Evolutionary conservation across 2,797 vertebrate species (phyloP), one percentile per base, ranked within the genome.

Genomic region (Nothura maculosa): DNA sequence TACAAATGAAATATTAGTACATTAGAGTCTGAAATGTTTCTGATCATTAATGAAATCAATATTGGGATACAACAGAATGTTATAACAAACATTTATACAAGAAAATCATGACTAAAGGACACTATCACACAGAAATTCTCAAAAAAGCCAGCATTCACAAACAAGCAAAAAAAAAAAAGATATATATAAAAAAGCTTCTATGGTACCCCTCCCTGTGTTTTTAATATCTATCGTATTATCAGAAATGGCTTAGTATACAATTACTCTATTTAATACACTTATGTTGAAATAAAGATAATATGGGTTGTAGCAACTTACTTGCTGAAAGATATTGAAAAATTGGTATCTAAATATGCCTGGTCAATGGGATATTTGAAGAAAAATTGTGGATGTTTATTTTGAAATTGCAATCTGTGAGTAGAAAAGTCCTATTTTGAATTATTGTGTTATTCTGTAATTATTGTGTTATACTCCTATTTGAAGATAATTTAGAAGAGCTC

Each of bases 1-100:
- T 89, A 85, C 55, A 94, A 95, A 89, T 90, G 32, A 92, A 72
- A 78, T 66, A 81, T 74, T 81, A 88, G 40, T 92, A 94, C 30
- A 77, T 89, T 95, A 87, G 57, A 85, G 21, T 72, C 60, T 92
- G 54, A 91, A 96, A 88, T 91, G 28, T 32, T 93, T 94, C 55
- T 91, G 55, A 89, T 64, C 90, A 38, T 24, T 95, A 94, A 92
- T 81, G 81, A 87, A 94, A 93, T 87, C 40, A 74, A 21, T 70
- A 61, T 38, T 92, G 66, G 81, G 77, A 84, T 96, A 91, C 70
- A 93, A 92, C 63, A 82, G 50, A 89, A 38, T 64, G 42, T 75
- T 91, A 75, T 84, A 82, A 80, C 54, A 93, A 24, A 89, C 8
- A 81, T 40, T 63, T 32, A 63, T 75, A 90, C 36, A 88, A 78